These are phyloP conservation scores for Beris morrisii DNA, from an alignment of 2,888 invertebrate species.

Conservation along the genomic window DNA sequence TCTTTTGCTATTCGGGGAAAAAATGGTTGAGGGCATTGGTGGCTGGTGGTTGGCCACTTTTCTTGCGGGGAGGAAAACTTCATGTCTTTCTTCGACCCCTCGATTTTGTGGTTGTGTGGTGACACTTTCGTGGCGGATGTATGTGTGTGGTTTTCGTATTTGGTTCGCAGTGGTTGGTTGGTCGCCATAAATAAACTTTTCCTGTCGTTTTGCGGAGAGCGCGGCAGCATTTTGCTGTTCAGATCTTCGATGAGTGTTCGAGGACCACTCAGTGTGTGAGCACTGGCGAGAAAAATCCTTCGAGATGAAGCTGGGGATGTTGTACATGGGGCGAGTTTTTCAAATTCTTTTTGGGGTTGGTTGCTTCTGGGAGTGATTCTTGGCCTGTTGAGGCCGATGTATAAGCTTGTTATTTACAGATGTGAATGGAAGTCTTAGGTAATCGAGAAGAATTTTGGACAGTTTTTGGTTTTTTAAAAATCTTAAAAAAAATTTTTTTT, in stretches of 20 bases:
- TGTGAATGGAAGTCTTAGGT: too few species aligned
- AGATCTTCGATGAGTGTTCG: background rate
- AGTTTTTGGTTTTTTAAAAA: too few species aligned
- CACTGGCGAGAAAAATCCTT: background rate
- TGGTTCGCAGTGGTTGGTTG: slow-evolving; percentile 55
- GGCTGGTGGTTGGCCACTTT: slow-evolving; percentile 38
- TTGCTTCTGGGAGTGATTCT: background rate
- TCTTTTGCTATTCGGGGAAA: background rate
- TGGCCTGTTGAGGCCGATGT: background rate
- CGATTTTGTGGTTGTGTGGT: slow-evolving; percentile 40
- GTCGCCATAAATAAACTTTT: slow-evolving; percentile 43
- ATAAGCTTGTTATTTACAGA: too few species aligned
- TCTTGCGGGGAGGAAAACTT: slow-evolving; percentile 40
- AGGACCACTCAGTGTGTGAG: background rate
- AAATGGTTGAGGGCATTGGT: slow-evolving; percentile 25
- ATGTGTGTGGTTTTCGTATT: slow-evolving; percentile 53
- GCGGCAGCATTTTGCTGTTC: background rate
- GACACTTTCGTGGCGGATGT: slow-evolving; percentile 50
- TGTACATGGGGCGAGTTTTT: background rate
- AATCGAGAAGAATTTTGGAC: too few species aligned
- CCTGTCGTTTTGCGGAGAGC: slow-evolving; percentile 18
- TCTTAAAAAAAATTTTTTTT: too few species aligned
- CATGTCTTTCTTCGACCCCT: slow-evolving; percentile 35
- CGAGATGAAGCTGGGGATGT: background rate
- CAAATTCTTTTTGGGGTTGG: background rate